phyloP scores from a whole-genome alignment of 2,888 invertebrate genomes.

The Rhamphomyia laevipes region DNA sequence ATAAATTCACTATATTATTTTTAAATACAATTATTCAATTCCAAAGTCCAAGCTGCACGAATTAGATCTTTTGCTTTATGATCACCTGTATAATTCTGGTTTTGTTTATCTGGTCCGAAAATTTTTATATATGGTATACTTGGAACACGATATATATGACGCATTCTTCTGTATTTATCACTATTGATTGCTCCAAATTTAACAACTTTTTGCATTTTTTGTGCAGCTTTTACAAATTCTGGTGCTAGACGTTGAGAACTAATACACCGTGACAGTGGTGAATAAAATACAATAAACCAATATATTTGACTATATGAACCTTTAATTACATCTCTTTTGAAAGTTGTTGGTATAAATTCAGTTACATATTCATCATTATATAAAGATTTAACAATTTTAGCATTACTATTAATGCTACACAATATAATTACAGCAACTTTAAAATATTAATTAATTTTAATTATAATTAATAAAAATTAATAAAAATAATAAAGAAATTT shows the following conservation, averaged over 20 bases:
- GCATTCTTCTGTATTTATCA: conserved; percentile 74
- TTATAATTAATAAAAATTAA: too few species aligned
- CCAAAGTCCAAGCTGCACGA: too few species aligned
- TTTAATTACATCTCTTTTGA: conserved; percentile 78
- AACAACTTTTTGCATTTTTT: conserved; percentile 88
- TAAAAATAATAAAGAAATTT: too few species aligned
- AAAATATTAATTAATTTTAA: too few species aligned
- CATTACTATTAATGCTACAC: too few species aligned
- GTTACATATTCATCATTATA: conserved; percentile 47
- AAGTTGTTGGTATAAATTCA: conserved; percentile 92
- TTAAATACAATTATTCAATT: too few species aligned
- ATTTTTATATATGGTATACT: conserved; percentile 96
- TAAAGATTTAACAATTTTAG: too few species aligned
- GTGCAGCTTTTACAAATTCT: conserved; percentile 91
- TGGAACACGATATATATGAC: conserved; percentile 71
- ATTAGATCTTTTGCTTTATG: too few species aligned
- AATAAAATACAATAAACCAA: conserved; percentile 97
- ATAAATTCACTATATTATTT: too few species aligned
- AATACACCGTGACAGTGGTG: conserved; percentile 76
- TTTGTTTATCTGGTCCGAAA: conserved; percentile 62
- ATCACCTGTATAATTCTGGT: conserved; percentile 49
- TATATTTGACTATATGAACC: conserved; percentile 70
- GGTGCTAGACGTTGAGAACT: conserved; percentile 95
- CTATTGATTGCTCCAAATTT: conserved; percentile 95
- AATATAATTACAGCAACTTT: too few species aligned